Conservation (phyloP, 2,888 invertebrate species). For the Charanyca ferruginea region DNA sequence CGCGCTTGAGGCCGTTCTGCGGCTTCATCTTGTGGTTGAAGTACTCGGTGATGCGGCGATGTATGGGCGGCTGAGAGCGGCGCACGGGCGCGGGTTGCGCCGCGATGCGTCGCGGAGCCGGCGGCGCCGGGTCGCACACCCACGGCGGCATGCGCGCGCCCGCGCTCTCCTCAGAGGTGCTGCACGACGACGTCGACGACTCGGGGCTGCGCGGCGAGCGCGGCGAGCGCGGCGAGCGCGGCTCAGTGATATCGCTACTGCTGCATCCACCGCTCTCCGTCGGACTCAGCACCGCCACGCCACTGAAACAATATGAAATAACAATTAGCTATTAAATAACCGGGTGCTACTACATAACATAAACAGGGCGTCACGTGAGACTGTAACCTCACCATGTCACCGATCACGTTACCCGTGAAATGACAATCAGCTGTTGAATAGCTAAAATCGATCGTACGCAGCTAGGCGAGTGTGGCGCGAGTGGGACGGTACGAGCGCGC, state of each 20-base stretch:
- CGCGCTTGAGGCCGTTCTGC: constrained; percentile 89
- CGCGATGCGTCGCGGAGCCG: constrained; percentile 85
- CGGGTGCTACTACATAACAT: no score
- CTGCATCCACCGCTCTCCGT: constrained; percentile 93
- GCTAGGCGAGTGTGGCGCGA: constrained; percentile 68
- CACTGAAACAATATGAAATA: constrained; percentile 92
- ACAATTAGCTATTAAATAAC: constrained; percentile 54
- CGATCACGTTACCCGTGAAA: constrained; percentile 66
- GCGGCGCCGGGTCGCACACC: constrained; percentile 88
- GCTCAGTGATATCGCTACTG: constrained; percentile 96
- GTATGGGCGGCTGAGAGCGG: constrained; percentile 85
- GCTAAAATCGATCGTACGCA: constrained; percentile 78
- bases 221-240: constrained; percentile 96
- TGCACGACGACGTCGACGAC: constrained; percentile 89
- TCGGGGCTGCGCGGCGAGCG: constrained; percentile 95
- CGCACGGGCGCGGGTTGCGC: constrained; percentile 81
- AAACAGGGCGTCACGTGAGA: constrained; percentile 19
- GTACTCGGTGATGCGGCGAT: constrained; percentile 96
- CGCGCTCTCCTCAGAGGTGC: constrained; percentile 88
- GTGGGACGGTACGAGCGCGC: constrained; percentile 63
- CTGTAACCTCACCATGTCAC: constrained; percentile 44
- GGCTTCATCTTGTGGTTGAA: constrained; percentile 96
- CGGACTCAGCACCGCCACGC: constrained; percentile 95
- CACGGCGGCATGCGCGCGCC: constrained; percentile 89
- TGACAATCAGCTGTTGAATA: constrained; percentile 86